Percentiles rank a stretch among this genome's conserved stretches.
These are phyloP conservation scores for Fratercula arctica DNA, from an alignment of 2,797 vertebrate genomes.

Conservation along the genomic window DNA sequence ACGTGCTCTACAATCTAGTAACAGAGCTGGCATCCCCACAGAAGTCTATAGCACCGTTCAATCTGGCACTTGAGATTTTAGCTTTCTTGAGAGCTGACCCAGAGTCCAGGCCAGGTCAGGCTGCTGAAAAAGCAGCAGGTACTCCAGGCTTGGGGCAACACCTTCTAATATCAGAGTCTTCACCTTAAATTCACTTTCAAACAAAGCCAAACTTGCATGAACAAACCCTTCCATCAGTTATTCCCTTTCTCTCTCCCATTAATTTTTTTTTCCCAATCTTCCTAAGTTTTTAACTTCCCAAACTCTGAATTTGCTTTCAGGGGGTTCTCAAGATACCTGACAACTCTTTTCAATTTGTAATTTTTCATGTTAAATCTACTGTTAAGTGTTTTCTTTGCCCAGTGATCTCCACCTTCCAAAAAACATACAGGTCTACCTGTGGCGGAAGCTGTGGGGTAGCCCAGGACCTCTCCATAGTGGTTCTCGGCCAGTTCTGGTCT, in stretches of 20 bases:
- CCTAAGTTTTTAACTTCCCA: neutral
- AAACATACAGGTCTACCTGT: neutral
- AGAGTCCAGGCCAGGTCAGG: neutral
- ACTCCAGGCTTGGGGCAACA: neutral
- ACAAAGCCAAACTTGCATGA: neutral
- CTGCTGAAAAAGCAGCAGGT: neutral
- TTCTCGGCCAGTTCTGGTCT: neutral
- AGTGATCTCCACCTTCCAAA: neutral
- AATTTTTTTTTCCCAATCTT: neutral
- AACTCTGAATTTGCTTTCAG: neutral
- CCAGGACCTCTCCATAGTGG: neutral
- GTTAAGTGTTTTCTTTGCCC: neutral
- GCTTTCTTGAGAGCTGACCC: neutral
- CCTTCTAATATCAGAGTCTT: neutral
- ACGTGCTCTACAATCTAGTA: neutral
- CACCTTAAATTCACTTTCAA: neutral
- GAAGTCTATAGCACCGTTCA: neutral
- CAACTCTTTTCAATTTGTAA: neutral
- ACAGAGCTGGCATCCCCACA: neutral
- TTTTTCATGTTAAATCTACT: neutral
- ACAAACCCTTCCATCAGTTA: neutral
- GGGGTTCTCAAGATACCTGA: neutral
- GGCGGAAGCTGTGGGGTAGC: neutral
- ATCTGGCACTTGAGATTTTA: neutral
- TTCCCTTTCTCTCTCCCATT: neutral